Percentiles rank a stretch among this genome's conserved stretches.
Evolutionary conservation across 2,113 vertebrate species (phyloP).

Genomic region (Mesocricetus auratus): DNA sequence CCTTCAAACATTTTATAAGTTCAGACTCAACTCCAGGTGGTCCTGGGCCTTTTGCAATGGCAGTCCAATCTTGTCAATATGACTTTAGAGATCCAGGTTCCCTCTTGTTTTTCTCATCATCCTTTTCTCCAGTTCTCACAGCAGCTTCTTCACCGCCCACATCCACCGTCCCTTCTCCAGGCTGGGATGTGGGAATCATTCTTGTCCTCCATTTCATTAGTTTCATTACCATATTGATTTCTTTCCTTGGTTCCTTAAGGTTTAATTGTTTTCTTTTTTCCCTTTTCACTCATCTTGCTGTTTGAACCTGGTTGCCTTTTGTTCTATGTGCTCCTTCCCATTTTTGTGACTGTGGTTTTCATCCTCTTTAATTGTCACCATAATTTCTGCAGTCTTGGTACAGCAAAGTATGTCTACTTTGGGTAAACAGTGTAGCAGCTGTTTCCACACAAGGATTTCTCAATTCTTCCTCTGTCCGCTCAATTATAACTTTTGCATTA

Average conservation of each 20-base stretch:
- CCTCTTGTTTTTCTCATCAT: too few relatives aligned
- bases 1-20: not conserved
- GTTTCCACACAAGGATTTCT: not conserved
- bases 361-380: not conserved
- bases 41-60: too few relatives aligned
- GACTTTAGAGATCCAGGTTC: too few relatives aligned
- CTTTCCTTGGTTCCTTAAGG: not conserved
- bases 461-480: not conserved
- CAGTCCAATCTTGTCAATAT: not conserved
- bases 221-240: not conserved
- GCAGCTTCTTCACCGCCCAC: not conserved
- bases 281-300: not conserved
- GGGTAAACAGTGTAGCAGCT: not conserved
- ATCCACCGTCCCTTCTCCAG: too few relatives aligned
- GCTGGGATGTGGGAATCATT: not conserved
- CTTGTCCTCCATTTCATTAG: not conserved
- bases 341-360: not conserved
- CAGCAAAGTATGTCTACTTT: not conserved
- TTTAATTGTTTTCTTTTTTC: not conserved
- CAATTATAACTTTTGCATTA: not conserved
- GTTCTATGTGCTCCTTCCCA: not conserved
- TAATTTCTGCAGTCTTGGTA: not conserved
- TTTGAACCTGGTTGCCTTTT: too few relatives aligned
- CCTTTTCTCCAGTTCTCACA: not conserved
- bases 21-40: not conserved